phyloP scores from a whole-genome alignment of 2,888 invertebrate genomes.

The Sphaerophoria rueppellii region DNA sequence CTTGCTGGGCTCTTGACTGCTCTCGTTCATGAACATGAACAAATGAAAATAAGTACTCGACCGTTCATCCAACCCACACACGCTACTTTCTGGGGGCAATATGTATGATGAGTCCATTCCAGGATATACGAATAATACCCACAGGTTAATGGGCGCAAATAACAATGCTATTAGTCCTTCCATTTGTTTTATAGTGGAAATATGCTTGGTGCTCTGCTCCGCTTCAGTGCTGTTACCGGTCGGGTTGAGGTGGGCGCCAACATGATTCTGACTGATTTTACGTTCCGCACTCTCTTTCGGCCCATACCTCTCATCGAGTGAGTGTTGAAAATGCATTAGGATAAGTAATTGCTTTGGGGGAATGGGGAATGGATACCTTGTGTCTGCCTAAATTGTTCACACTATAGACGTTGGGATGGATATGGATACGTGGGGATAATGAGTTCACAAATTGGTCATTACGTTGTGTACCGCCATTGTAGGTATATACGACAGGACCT shows the following conservation, averaged over 20 bases:
- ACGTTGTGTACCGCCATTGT: constrained; percentile 21
- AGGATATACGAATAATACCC: constrained; percentile 28
- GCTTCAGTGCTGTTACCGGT: neutral
- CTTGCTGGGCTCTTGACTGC: neutral
- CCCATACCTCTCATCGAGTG: neutral
- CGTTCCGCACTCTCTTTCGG: constrained; percentile 6
- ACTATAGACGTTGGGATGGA: neutral
- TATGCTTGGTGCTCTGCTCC: constrained; percentile 12
- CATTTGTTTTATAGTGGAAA: constrained; percentile 58
- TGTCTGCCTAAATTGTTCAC: constrained; percentile 36
- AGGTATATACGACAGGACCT: neutral
- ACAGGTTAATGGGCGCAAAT: constrained; percentile 64
- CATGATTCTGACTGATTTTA: constrained; percentile 34
- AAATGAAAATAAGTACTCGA: neutral
- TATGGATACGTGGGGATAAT: constrained; percentile 49
- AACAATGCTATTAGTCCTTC: constrained; percentile 63
- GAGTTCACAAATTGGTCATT: constrained; percentile 69
- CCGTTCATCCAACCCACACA: neutral
- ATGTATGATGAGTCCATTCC: constrained; percentile 52
- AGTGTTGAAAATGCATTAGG: constrained; percentile 52
- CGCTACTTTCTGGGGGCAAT: constrained; percentile 16
- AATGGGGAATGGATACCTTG: constrained; percentile 25
- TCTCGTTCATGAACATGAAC: neutral
- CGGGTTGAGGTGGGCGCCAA: neutral
- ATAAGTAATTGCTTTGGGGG: constrained; percentile 39